These are phyloP conservation scores for Ophiothrix spiculata DNA, from an alignment of 35 echinoderm and acorn worm species.

Conservation along the genomic window DNA sequence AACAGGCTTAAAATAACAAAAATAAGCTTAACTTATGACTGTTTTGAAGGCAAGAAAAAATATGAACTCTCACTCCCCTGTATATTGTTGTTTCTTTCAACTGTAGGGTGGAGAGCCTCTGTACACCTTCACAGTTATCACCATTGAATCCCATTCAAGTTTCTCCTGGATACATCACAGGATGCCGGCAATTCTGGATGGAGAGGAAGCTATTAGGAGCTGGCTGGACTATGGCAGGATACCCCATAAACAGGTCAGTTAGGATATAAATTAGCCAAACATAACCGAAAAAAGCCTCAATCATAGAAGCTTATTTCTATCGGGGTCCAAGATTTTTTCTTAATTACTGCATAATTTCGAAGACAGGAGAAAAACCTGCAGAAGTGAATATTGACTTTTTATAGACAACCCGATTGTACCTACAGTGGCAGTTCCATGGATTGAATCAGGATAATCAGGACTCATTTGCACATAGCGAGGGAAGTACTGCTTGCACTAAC, in stretches of 20 bases:
- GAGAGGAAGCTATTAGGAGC: conserved; percentile 60
- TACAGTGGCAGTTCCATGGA: too few relatives aligned
- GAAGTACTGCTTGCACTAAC: too few relatives aligned
- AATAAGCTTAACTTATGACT: too few relatives aligned
- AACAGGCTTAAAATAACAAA: too few relatives aligned
- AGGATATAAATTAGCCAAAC: not conserved
- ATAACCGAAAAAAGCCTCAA: too few relatives aligned
- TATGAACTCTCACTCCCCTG: not conserved
- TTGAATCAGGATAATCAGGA: too few relatives aligned
- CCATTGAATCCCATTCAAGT: conserved; percentile 49
- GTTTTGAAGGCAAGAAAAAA: too few relatives aligned
- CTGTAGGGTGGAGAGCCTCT: conserved; percentile 61
- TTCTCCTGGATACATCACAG: conserved; percentile 83
- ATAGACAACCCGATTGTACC: too few relatives aligned
- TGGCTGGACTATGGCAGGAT: conserved; percentile 91
- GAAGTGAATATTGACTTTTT: too few relatives aligned
- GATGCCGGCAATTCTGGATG: conserved; percentile 91
- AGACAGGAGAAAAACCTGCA: not conserved
- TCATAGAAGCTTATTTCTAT: too few relatives aligned
- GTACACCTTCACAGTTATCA: conserved; percentile 87
- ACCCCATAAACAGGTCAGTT: conserved; percentile 50
- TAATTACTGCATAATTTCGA: not conserved
- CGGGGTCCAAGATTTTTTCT: not conserved
- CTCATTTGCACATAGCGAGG: too few relatives aligned
- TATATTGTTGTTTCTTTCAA: not conserved